These are phyloP conservation scores for Notoglanidium macrostoma DNA, from an alignment of 2,797 vertebrate genomes.

Conservation along the genomic window DNA sequence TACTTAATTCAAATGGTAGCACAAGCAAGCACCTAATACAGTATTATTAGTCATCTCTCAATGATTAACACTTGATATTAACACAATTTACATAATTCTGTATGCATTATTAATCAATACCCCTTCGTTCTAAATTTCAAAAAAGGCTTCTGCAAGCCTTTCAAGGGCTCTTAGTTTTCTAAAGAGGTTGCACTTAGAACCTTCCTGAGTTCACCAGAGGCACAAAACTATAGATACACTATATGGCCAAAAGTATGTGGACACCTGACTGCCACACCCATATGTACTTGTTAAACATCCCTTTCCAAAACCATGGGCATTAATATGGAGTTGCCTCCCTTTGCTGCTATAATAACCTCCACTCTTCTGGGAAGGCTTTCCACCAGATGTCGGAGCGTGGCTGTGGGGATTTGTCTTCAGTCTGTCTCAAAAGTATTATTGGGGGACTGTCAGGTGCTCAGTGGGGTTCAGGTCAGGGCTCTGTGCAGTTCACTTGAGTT, in stretches of 20 bases:
- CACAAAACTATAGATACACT: background rate
- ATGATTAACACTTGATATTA: background rate
- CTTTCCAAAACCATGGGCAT: background rate
- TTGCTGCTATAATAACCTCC: background rate
- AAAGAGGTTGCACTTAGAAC: background rate
- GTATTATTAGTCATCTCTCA: background rate
- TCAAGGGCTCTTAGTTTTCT: background rate
- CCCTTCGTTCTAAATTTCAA: background rate
- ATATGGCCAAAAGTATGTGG: background rate
- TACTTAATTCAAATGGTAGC: background rate
- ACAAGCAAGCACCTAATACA: background rate
- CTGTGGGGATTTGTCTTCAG: background rate
- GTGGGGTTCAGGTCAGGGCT: background rate
- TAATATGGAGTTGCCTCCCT: background rate
- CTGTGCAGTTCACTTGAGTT: background rate
- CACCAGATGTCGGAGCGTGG: background rate
- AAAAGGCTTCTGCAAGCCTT: background rate
- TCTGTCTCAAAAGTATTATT: too few relatives aligned
- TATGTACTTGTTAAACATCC: background rate
- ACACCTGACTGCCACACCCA: background rate
- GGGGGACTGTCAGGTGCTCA: too few relatives aligned
- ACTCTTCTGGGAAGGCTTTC: background rate
- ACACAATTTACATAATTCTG: background rate
- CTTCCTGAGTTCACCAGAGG: background rate
- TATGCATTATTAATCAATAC: background rate